Evolutionary conservation across 2,113 vertebrate genomes (phyloP), one percentile per base, ranked within the genome.

Genomic region (Aspiorhynchus laticeps): DNA sequence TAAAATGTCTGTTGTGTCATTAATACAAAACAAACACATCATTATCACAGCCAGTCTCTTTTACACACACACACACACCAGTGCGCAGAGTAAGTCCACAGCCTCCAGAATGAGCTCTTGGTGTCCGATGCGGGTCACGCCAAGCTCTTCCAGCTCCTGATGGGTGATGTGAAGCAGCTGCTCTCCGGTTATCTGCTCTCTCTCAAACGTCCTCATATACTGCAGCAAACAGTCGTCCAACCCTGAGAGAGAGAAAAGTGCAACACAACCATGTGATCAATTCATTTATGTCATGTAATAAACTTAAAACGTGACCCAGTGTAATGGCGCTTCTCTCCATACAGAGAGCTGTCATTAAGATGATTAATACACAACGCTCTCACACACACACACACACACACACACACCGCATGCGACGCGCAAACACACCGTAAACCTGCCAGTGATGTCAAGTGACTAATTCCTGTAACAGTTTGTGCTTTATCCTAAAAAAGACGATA

Each of bases 161-260:
- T 94, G 93, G 3, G 95, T 96, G 88, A 97, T 96, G 91, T 94
- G 95, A 3, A 96, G 90, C 84, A 97, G 88, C 88, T 93, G 95
- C n/a, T 96, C 95, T 0, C 95, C 96, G 0, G 87, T 95, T 91
- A 97, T 95, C 91, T 94, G 93, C 86, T 96, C 95, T 11, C 93
- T 89, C 90, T 97, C 96, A 87, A 97, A 96, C 61, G 78, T 84
- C 61, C 89, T 87, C 53, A 91, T 83, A 33, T 91, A 91, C 87
- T 91, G 90, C 59, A 90, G 90, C 80, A 90, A 76, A 84, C 88
- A 91, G 80, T 91, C 90, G 5, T 91, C 88, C 83, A 90, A 48
- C 67, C 89, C 89, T 90, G 36, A 33, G 61, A 85, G 59, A 82
- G 12, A 88, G 69, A 78, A 5, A 87, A 31, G 15, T 59, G 15